Percentiles rank a stretch among this genome's conserved stretches.
These are phyloP conservation scores for Zaprionus kolodkinae DNA, from an alignment of 1,140 invertebrate species.

Conservation along the genomic window DNA sequence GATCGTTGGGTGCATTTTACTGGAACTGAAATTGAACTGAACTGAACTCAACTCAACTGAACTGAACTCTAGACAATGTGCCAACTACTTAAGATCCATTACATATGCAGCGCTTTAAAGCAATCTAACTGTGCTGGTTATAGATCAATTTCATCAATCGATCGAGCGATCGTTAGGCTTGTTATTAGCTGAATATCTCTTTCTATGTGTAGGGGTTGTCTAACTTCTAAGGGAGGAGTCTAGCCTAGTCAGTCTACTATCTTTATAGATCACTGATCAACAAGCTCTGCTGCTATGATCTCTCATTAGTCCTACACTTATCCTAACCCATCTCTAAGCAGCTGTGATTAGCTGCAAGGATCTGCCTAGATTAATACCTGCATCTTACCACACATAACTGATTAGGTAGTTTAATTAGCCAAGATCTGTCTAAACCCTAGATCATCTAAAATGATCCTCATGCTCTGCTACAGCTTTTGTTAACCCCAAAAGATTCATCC, in stretches of 20 bases:
- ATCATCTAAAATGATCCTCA: neutral
- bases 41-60: neutral
- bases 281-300: no score
- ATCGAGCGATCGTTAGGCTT: neutral
- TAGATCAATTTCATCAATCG: neutral
- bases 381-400: no score
- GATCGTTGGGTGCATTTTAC: slow-evolving; percentile 22
- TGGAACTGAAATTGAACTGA: slow-evolving; percentile 16
- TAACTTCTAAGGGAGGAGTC: neutral
- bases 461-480: no score
- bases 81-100: neutral
- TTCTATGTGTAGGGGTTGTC: neutral
- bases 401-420: neutral
- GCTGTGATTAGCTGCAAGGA: no score
- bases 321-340: no score
- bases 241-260: neutral
- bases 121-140: neutral
- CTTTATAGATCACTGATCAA: neutral
- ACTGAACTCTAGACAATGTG: neutral
- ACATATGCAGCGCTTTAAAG: neutral
- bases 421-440: neutral
- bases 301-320: no score
- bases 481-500: no score
- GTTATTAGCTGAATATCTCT: neutral
- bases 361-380: no score